These are phyloP conservation scores for Ptycholaimellus sp. DNA, from an alignment of 2,888 invertebrate species.

Conservation along the genomic window DNA sequence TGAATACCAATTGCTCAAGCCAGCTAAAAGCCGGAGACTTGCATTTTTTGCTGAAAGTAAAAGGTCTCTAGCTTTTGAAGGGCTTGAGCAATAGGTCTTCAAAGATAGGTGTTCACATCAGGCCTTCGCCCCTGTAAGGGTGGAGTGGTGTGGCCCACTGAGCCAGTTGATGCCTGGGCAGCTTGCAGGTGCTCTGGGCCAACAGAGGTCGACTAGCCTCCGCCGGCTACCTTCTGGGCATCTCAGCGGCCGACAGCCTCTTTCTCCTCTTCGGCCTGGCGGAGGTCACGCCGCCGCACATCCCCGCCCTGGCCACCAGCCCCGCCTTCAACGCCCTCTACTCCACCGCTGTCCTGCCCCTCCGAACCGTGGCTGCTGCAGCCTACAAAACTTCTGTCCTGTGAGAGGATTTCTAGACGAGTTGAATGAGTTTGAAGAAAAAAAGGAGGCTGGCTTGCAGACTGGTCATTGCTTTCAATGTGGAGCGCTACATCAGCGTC, in stretches of 20 bases:
- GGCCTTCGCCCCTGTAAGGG: no score
- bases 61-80: no score
- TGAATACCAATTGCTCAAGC: no score
- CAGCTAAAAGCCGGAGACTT: no score
- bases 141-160: no score
- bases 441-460: no score
- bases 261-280: slow-evolving; percentile 21
- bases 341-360: slow-evolving; percentile 14
- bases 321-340: slow-evolving; percentile 12
- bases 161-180: no score
- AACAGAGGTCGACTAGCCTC: not conserved
- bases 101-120: no score
- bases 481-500: slow-evolving; percentile 24
- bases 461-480: slow-evolving; percentile 23
- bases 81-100: no score
- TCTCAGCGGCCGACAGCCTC: slow-evolving; percentile 20
- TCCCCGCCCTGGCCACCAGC: slow-evolving; percentile 12
- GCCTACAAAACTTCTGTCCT: slow-evolving; percentile 23
- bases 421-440: no score
- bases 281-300: slow-evolving; percentile 14
- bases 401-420: no score
- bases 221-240: slow-evolving; percentile 13
- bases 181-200: not conserved
- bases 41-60: no score
- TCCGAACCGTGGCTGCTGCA: slow-evolving; percentile 21